phyloP scores from a whole-genome alignment of 2,797 vertebrate genomes.

The Alectoris magna region DNA sequence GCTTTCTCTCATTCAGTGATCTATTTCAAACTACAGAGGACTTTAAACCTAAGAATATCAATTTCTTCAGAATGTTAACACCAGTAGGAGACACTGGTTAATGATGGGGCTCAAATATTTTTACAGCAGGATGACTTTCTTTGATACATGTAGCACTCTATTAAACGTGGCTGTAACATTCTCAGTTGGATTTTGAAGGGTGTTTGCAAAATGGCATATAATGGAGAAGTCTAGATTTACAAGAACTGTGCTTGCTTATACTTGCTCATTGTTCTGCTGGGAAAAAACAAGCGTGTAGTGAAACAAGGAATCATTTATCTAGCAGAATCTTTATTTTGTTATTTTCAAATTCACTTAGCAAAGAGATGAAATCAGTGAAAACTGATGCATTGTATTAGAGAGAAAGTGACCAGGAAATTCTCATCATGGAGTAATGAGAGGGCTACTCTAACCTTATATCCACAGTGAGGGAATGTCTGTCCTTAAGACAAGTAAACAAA shows the following conservation, averaged over 20 bases:
- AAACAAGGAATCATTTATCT: conserved; percentile 16
- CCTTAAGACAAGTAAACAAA: neutral
- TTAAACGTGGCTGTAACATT: neutral
- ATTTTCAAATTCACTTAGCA: conserved; percentile 38
- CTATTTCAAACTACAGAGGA: neutral
- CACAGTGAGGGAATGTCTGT: neutral
- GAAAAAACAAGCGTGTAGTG: conserved; percentile 12
- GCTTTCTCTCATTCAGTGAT: neutral
- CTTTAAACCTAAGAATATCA: neutral
- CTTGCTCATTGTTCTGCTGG: conserved; percentile 6
- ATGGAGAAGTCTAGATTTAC: neutral
- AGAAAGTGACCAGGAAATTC: conserved; percentile 12
- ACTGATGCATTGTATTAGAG: conserved; percentile 7
- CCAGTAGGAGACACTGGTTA: neutral
- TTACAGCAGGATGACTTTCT: neutral
- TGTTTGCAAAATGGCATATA: neutral
- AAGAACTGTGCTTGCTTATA: neutral
- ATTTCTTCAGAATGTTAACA: neutral
- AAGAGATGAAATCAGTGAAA: conserved; percentile 47
- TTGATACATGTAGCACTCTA: neutral
- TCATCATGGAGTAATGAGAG: neutral
- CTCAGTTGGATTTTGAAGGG: neutral
- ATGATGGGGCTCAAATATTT: neutral
- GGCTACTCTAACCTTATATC: neutral
- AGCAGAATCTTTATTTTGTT: conserved; percentile 35